Evolutionary conservation across 2,888 invertebrate species (phyloP).

Genomic region (Euzetes globulus): DNA sequence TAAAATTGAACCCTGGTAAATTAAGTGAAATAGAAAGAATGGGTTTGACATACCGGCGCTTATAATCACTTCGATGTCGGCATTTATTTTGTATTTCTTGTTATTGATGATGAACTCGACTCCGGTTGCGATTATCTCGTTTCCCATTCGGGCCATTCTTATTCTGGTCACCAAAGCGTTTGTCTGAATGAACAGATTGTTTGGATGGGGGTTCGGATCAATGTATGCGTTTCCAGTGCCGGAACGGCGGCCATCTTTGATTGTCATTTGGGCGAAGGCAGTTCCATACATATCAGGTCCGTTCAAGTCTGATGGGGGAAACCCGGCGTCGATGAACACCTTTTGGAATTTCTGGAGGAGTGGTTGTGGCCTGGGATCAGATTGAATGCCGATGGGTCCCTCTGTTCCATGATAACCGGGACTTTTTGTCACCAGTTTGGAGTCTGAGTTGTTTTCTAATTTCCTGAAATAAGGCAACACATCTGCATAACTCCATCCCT

Average conservation of each 20-base stretch:
- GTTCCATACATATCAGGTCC: neutral
- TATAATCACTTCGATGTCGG: neutral
- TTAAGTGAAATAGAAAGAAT: neutral
- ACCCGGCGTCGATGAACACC: neutral
- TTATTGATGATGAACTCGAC: conserved; percentile 1
- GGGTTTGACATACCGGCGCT: neutral
- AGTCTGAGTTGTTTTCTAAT: neutral
- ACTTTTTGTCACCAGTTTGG: neutral
- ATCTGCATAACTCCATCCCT: neutral
- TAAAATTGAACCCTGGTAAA: neutral
- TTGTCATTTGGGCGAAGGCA: neutral
- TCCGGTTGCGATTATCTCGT: neutral
- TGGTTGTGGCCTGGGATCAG: neutral
- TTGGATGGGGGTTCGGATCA: neutral
- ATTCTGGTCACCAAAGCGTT: neutral
- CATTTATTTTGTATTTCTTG: neutral
- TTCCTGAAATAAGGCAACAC: neutral
- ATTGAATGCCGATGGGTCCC: neutral
- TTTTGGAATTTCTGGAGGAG: neutral
- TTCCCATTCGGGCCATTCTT: neutral
- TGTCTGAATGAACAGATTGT: neutral
- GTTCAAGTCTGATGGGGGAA: neutral
- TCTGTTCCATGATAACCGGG: neutral
- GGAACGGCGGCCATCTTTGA: neutral
- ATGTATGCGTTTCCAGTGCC: neutral